Base-by-base conservation (phyloP, 2,888 invertebrate genomes). In the Drosophila formosana region DNA sequence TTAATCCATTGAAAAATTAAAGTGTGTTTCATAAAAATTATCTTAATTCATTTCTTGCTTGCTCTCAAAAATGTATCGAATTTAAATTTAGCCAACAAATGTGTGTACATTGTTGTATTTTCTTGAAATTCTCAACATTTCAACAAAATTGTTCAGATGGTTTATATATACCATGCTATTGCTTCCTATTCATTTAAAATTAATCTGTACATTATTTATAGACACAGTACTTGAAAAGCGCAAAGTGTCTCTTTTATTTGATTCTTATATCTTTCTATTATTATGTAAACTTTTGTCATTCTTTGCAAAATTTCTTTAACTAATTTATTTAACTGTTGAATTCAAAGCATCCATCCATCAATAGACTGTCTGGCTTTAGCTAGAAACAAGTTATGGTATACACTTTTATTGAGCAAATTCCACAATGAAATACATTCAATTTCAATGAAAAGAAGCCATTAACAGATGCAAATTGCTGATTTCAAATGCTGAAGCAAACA, bases 41-140 rank as follows among this genome's bases (percentile, higher is more conserved):
- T 18, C 18, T 18, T 1, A 18, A 18, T 18, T 18, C 18, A 30
- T 37, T 37, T 37, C 37, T 37, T 37, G n/a, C 37, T n/a, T 11
- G 6, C 7, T 4, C 6, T 30, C 30, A 6, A 7, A 2, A 6
- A 30, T 30, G 37, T 37, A 37, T 37, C n/a, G 1, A 37, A 37
- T 37, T 37, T 37, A 37, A 37, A 37, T 37, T 37, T 37, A 37
- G 37, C 11, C 37, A 37, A 37, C 37, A 37, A n/a, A 37, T n/a
- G n/a, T 37, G n/a, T 37, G 30, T 7, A 30, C 6, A 6, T 30
- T 30, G 30, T 30, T 1, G 30, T 30, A 7, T n/a, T 37, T 5
- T 11, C 37, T 37, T 37, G 4, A n/a, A 37, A 37, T 37, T 37
- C n/a, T n/a, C 37, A 37, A 37, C 11, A 37, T 37, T 37, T 37